These are phyloP conservation scores for Melinopterus prodromus DNA, from an alignment of 2,888 invertebrate species.

Conservation along the genomic window DNA sequence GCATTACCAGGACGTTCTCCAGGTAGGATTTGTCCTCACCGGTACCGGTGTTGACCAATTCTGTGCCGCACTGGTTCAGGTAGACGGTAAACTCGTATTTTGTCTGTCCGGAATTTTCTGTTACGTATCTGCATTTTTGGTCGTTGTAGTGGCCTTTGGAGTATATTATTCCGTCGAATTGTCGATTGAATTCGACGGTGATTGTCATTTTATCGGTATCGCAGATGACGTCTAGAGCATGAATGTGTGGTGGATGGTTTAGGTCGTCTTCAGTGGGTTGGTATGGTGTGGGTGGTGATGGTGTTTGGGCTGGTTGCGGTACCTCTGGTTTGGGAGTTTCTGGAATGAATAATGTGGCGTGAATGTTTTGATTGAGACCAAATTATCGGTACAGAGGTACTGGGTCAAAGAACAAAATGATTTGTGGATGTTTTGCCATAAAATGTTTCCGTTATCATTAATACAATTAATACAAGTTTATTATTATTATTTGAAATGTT, in stretches of 20 bases:
- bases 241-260: conserved; percentile 79
- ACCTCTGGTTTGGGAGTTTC: conserved; percentile 36
- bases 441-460: too few relatives aligned
- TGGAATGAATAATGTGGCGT: background rate
- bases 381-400: too few relatives aligned
- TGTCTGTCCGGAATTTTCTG: conserved; percentile 72
- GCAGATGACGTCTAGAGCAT: conserved; percentile 78
- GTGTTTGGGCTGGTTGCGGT: conserved; percentile 37
- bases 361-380: background rate
- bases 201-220: conserved; percentile 86
- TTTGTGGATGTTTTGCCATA: too few relatives aligned
- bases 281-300: conserved; percentile 28
- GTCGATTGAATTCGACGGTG: conserved; percentile 78
- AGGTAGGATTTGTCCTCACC: conserved; percentile 81
- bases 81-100: conserved; percentile 79
- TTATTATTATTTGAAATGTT: too few relatives aligned
- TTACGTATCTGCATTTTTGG: conserved; percentile 77
- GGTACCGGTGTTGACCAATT: conserved; percentile 80
- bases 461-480: too few relatives aligned
- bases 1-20: conserved; percentile 79
- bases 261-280: conserved; percentile 63
- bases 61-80: conserved; percentile 79
- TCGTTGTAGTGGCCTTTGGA: conserved; percentile 78
- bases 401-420: too few relatives aligned
- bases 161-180: conserved; percentile 81